Conservation (phyloP, 2,113 vertebrate species). For the Myxocyprinus asiaticus region DNA sequence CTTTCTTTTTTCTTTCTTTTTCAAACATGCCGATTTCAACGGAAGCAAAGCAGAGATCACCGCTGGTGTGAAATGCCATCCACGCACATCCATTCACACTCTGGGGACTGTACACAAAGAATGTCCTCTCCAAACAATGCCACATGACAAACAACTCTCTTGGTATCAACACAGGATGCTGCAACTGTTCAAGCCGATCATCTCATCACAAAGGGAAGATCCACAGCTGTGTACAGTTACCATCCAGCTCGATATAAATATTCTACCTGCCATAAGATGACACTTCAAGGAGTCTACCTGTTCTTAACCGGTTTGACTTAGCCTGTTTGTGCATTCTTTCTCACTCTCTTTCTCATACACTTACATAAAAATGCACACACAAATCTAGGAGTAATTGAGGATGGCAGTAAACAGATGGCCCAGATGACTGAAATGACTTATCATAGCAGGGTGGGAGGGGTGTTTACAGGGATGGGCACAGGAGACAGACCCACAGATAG, state of each 20-base stretch:
- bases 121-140: not conserved
- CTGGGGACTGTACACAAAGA: constrained; percentile 39
- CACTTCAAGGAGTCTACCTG: not conserved
- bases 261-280: not conserved
- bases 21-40: too few species aligned
- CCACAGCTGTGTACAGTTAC: constrained; percentile 9
- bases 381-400: constrained; percentile 32
- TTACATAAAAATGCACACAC: constrained; percentile 26
- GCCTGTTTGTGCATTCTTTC: not conserved
- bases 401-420: constrained; percentile 31
- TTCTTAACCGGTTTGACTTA: constrained; percentile 2
- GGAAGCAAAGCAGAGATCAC: not conserved
- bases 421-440: constrained; percentile 38
- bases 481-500: constrained; percentile 11
- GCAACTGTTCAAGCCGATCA: constrained; percentile 11
- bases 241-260: too few species aligned
- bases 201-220: constrained; percentile 5
- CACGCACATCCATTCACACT: constrained; percentile 26
- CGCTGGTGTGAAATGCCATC: constrained; percentile 39
- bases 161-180: constrained; percentile 14
- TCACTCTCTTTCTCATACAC: constrained; percentile 18
- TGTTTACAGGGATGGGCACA: constrained; percentile 20
- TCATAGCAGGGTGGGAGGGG: constrained; percentile 27
- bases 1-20: not conserved
- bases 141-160: constrained; percentile 21